phyloP scores from a whole-genome alignment of 2,888 invertebrate genomes.

The Melanchra persicariae region DNA sequence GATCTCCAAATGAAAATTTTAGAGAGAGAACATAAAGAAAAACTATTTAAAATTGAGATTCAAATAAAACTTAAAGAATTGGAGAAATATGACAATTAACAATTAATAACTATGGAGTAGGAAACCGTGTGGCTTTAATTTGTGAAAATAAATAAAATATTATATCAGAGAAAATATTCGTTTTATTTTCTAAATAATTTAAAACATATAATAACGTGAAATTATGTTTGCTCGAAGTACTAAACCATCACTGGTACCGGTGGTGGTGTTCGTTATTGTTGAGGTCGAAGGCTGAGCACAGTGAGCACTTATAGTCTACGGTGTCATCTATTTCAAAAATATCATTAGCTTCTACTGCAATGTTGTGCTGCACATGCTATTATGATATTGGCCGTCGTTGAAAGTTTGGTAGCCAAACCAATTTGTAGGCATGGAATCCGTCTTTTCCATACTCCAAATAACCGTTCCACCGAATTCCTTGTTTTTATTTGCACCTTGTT shows the following conservation, averaged over 20 bases:
- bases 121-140: too few relatives aligned
- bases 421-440: constrained; percentile 10
- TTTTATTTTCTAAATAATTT: neutral
- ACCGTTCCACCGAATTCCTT: constrained; percentile 6
- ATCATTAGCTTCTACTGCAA: neutral
- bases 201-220: neutral
- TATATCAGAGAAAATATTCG: too few relatives aligned
- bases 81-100: neutral
- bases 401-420: neutral
- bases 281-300: too few relatives aligned
- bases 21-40: constrained; percentile 8
- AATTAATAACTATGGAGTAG: too few relatives aligned
- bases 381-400: too few relatives aligned
- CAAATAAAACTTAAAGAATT: constrained; percentile 6
- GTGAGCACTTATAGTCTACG: too few relatives aligned
- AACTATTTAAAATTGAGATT: neutral
- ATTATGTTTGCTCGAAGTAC: too few relatives aligned
- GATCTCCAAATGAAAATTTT: neutral
- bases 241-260: too few relatives aligned
- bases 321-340: neutral
- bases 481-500: constrained; percentile 9
- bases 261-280: too few relatives aligned
- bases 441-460: constrained; percentile 16
- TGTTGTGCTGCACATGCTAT: too few relatives aligned
- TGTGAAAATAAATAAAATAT: neutral